phyloP scores from a whole-genome alignment of 2,888 invertebrate genomes.

The Amiota mariae region DNA sequence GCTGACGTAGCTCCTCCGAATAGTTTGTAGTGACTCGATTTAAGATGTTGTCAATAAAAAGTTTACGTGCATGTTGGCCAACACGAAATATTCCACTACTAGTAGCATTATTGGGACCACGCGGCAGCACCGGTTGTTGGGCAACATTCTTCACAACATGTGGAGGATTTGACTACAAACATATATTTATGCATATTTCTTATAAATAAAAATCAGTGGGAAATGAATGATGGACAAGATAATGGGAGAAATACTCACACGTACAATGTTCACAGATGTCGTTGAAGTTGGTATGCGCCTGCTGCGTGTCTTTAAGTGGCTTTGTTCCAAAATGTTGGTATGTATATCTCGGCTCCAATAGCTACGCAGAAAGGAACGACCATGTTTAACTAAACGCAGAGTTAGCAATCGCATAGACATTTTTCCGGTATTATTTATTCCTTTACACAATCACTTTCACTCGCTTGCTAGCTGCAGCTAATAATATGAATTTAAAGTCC shows the following conservation, averaged over 20 bases:
- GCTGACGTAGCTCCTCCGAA: slow-evolving; percentile 78
- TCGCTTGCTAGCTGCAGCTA: no score
- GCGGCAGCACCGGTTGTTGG: slow-evolving; percentile 39
- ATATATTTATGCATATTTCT: slow-evolving; percentile 16
- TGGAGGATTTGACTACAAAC: slow-evolving; percentile 28
- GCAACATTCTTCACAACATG: slow-evolving; percentile 39
- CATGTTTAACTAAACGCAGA: slow-evolving; percentile 77
- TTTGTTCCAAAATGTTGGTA: slow-evolving; percentile 74
- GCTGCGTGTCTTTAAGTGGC: slow-evolving; percentile 63
- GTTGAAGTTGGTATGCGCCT: slow-evolving; percentile 64
- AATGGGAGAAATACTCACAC: slow-evolving; percentile 60
- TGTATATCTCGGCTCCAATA: slow-evolving; percentile 75
- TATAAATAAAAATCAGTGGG: not conserved
- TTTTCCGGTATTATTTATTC: slow-evolving; percentile 38
- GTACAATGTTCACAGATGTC: slow-evolving; percentile 55
- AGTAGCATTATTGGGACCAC: slow-evolving; percentile 40
- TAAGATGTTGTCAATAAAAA: slow-evolving; percentile 82
- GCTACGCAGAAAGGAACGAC: slow-evolving; percentile 76
- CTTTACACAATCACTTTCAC: no score
- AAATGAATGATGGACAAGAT: not conserved
- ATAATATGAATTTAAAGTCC: no score
- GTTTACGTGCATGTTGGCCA: slow-evolving; percentile 78
- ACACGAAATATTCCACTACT: slow-evolving; percentile 74
- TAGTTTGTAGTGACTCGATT: slow-evolving; percentile 81
- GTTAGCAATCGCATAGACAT: slow-evolving; percentile 78